Base-by-base conservation (phyloP, 1,140 invertebrate species). In the Contarinia nasturtii region DNA sequence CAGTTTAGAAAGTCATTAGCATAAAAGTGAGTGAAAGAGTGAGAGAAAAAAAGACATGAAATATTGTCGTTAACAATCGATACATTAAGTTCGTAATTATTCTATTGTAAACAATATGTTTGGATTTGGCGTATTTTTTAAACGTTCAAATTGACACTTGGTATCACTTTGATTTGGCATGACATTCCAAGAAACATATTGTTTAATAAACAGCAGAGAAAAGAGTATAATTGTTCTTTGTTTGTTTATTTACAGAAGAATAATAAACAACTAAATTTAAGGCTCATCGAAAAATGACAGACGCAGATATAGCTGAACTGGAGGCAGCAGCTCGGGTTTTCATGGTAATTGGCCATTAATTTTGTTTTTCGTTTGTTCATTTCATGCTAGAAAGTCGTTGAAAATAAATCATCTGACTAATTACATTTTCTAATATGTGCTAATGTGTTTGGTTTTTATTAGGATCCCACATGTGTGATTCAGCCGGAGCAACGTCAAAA, bases 381-480 rank as follows among this genome's bases (percentile, higher is more conserved):
- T n/a, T 17, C 14, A 17, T 14, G n/a, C n/a, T n/a, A n/a, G n/a
- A n/a, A n/a, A n/a, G n/a, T n/a, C n/a, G n/a, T n/a, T n/a, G n/a
- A n/a, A n/a, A n/a, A n/a, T n/a, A n/a, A n/a, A n/a, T n/a, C n/a
- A n/a, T n/a, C n/a, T n/a, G n/a, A n/a, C n/a, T n/a, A n/a, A n/a
- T n/a, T n/a, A n/a, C n/a, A n/a, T n/a, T n/a, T n/a, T n/a, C n/a
- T n/a, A n/a, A n/a, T n/a, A n/a, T n/a, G n/a, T n/a, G n/a, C n/a
- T n/a, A n/a, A n/a, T n/a, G n/a, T n/a, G n/a, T n/a, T n/a, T 44
- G 7, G 2, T 44, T 15, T n/a, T 44, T 17, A 19, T 18, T 52
- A 85, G 82, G 81, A 80, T 47, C 74, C 82, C 18, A 80, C 82
- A 53, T 76, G 77, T 64, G 37, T 78, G 45, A 75, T 84, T 12